Evolutionary conservation across 2,888 invertebrate species (phyloP), one percentile per base, ranked within the genome.

Genomic region (Drosophila paranaensis): DNA sequence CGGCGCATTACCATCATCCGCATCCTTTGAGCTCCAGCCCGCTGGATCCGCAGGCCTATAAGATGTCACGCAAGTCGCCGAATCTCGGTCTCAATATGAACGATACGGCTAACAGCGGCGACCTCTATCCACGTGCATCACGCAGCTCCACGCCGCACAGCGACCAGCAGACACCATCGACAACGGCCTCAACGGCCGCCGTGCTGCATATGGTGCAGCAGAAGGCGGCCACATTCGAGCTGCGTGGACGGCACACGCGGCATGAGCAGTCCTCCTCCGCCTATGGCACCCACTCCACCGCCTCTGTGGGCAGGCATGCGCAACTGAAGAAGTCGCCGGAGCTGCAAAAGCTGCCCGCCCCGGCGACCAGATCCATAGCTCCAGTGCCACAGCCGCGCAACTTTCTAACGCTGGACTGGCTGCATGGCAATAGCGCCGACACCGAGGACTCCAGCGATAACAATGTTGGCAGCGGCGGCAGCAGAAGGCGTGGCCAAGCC

Each of bases 1-100:
- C 79, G 8, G 74, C 85, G n/a, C 91, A 91, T 66, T 90, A 92
- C 50, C 90, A 91, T 55, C 92, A 93, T 74, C 93, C 92, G 83
- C 93, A 93, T 86, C 93, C 93, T 6, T 79, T 93, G 46, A 93
- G 93, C 76, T 93, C 93, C 57, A 93, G 93, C 67, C 93, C 93
- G 13, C 80, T 93, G 43, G 93, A 93, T 88, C 93, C 93, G 39
- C 93, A 93, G 73, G 93, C 93, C 25, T 93, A 93, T 85, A 93
- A 93, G 72, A 92, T 93, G 91, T 93, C 93, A 11, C 90, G 93
- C 30, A 92, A 93, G 76, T 93, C 93, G 33, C 92, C 93, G 6
- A 90, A 92, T 77, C 82, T 92, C 3, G 90, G 92, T 58, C 89
- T 91, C 66, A 91, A 91, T 64, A 89, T 90, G 3, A 91, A 90